Evolutionary conservation across 2,113 vertebrate species (phyloP).

Genomic region (Scomber japonicus): DNA sequence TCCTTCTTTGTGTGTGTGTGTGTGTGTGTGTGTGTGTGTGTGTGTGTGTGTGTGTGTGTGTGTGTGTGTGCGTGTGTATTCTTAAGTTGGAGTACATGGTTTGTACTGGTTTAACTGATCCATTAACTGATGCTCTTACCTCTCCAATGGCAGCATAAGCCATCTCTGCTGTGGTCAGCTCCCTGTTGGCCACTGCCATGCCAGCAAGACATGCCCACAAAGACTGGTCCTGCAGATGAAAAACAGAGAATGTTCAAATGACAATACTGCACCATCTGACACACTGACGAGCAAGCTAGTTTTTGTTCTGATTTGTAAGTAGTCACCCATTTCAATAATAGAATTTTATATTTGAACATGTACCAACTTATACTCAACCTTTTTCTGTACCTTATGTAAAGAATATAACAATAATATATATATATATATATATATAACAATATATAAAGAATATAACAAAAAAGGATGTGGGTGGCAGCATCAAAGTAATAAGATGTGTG

Average conservation of each 20-base stretch:
- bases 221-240: slow-evolving; percentile 87
- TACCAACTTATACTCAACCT: not conserved
- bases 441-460: not conserved
- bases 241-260: not conserved
- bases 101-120: not conserved
- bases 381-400: not conserved
- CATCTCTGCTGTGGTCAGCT: slow-evolving; percentile 92
- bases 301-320: not conserved
- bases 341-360: not conserved
- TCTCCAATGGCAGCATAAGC: slow-evolving; percentile 94
- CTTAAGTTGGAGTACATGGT: not conserved
- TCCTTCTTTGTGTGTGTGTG: too few relatives aligned
- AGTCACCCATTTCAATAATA: not conserved
- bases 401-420: not conserved
- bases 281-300: not conserved
- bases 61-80: not conserved
- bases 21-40: not conserved
- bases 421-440: too few relatives aligned
- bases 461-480: not conserved
- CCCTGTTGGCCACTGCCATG: slow-evolving; percentile 92
- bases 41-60: not conserved
- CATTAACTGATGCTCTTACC: slow-evolving; percentile 78
- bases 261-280: not conserved
- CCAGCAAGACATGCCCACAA: slow-evolving; percentile 97
- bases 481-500: not conserved